Evolutionary conservation across 2,797 vertebrate genomes (phyloP), one percentile per base, ranked within the genome.

Genomic region (Setipinna tenuifilis): DNA sequence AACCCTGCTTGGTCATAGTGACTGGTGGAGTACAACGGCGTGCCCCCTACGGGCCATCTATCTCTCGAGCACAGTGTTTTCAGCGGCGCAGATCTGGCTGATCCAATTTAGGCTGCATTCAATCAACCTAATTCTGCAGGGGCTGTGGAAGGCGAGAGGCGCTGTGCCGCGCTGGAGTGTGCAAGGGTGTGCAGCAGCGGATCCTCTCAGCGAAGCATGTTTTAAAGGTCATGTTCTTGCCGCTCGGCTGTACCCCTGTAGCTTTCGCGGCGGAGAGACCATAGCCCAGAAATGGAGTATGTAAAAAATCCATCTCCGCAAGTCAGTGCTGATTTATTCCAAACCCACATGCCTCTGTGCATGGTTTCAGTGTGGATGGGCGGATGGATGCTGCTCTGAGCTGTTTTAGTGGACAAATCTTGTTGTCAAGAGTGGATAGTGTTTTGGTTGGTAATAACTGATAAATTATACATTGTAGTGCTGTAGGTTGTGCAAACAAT

Each of bases 201-300:
- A 93, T 85, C 91, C 91, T 78, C 92, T 93, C 93, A 90, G 93
- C 93, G 92, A 94, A 94, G 93, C 94, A 94, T 93, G 92, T 94
- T 94, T 94, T 94, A 94, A 95, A 95, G 94, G 94, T 95, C 94
- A 94, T 91, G 90, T 93, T 92, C 87, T 87, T 88, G 81, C 88
- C 83, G 92, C 90, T 91, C 88, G 88, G 90, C 88, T 85, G 88
- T 83, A 78, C 31, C 71, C 71, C 35, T 9, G 71, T 35, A 78
- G 71, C 71, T 78, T 17, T 21, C 9, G 7, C 71, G 1, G 35
- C 21, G 71, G 17, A 78, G 91, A 91, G 91, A 90, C 87, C 89
- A 88, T 78, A 65, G 85, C 90, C 92, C 90, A 89, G 89, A 88
- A 91, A 90, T 88, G 0, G 84, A 83, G 83, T 90, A 92, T 93